Conservation (phyloP, 1,140 invertebrate genomes). For the Radopholus similis region DNA sequence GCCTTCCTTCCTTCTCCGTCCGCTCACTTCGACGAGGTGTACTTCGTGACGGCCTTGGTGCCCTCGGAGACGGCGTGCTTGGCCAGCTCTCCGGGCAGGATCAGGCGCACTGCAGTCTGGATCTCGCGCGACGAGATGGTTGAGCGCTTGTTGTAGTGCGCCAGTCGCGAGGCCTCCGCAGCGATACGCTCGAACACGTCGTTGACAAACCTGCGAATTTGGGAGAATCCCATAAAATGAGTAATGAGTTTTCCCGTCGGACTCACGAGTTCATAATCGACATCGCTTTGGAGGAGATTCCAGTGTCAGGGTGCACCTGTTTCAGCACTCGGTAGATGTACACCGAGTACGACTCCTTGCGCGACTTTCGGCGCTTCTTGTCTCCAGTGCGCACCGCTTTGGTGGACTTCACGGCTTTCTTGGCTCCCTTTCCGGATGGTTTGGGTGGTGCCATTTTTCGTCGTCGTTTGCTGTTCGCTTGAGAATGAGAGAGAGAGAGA, state of each 20-base stretch:
- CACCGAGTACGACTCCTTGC: slow-evolving; percentile 24
- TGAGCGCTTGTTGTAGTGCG: slow-evolving; percentile 69
- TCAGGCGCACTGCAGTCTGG: slow-evolving; percentile 61
- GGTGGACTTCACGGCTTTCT: slow-evolving; percentile 63
- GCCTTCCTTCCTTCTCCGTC: slow-evolving; percentile 57
- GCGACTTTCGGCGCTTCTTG: no score
- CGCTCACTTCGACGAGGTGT: no score
- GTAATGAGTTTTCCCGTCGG: no score
- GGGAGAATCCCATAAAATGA: not conserved
- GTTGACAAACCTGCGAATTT: slow-evolving; percentile 62
- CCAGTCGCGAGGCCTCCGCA: slow-evolving; percentile 69
- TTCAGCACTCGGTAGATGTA: slow-evolving; percentile 28
- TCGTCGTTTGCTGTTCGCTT: slow-evolving; percentile 62
- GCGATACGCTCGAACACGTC: slow-evolving; percentile 72
- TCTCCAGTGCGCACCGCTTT: slow-evolving; percentile 61
- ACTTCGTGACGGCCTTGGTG: slow-evolving; percentile 64
- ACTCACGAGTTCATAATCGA: slow-evolving; percentile 69
- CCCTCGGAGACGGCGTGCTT: slow-evolving; percentile 61
- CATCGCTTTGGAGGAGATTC: slow-evolving; percentile 66
- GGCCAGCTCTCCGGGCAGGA: slow-evolving; percentile 62
- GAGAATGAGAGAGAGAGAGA: slow-evolving; percentile 7
- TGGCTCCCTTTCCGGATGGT: slow-evolving; percentile 62
- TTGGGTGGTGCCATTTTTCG: slow-evolving; percentile 52
- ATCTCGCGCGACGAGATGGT: slow-evolving; percentile 30
- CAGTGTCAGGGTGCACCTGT: slow-evolving; percentile 63